Base-by-base conservation (phyloP, 1,140 invertebrate species). In the Thaumetopoea pityocampa region DNA sequence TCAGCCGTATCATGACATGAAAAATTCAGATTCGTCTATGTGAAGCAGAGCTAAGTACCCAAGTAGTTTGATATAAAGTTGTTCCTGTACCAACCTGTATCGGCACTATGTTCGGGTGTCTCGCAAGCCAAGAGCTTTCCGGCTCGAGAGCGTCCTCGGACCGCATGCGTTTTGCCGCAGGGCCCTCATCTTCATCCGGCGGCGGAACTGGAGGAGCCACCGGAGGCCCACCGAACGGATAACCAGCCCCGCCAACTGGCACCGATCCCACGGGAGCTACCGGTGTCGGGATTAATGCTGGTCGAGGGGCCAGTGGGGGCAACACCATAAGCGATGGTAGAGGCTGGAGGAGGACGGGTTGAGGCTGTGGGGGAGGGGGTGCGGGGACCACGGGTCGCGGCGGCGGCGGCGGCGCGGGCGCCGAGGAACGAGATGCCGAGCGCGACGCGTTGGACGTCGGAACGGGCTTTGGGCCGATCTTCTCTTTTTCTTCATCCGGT, bases 401-500 rank as follows among this genome's bases (percentile, higher is more conserved):
- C 29, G 20, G 56, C 44, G 8, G 69, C 36, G 83, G 71, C 24
- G 67, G 45, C 44, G 49, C 24, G 7, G 80, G 80, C 49, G 85
- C 4, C 81, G 77, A 43, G 83, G 85, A 23, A 85, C 85, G 1
- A 85, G 76, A 1, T n/a, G 79, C 76, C 67, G 88, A 87, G 6
- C 46, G 12, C 29, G 33, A 10, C 23, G 41, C 18, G 40, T 30
- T 15, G 33, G 45, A 26, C 18, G 55, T 24, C 6, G 36, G 57
- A 12, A 91, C 90, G 1, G 92, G 93, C 71, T 94, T 94, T 0
- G 93, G 92, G 3, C 93, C 93, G 52, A 95, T 96, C 63, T 94
- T 95, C 50, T 98, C 96, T 59, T 97, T 97, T 61, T 97, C 95
- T 70, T 97, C 96, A 71, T 98, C 96, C 0, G 94, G 94, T 37